Evolutionary conservation across 2,113 vertebrate species (phyloP).

Genomic region (Mastomys coucha): DNA sequence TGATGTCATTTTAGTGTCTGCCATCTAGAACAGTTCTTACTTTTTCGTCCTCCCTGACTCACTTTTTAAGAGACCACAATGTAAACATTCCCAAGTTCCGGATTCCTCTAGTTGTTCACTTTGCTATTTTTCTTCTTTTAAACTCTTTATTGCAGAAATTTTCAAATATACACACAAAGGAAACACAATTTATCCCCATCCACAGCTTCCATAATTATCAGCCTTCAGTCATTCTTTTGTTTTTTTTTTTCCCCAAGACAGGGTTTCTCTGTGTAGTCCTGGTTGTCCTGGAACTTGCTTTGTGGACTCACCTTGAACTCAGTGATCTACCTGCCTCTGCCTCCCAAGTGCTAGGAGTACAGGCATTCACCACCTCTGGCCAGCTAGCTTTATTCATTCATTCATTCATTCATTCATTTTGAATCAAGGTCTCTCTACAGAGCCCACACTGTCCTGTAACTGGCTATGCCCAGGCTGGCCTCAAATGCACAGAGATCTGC

Average conservation of each 20-base stretch:
- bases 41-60: not conserved
- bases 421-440: not conserved
- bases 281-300: not conserved
- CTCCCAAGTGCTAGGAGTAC: not conserved
- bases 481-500: not conserved
- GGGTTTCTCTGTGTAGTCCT: not conserved
- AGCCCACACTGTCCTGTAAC: not conserved
- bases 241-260: not conserved
- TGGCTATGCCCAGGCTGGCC: not conserved
- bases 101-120: not conserved
- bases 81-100: not conserved
- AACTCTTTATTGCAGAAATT: not conserved
- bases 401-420: not conserved
- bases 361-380: not conserved
- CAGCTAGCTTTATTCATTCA: not conserved
- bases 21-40: not conserved
- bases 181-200: not conserved
- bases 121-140: not conserved
- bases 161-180: not conserved
- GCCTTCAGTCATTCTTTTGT: not conserved
- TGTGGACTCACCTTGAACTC: not conserved
- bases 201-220: slow-evolving; percentile 7
- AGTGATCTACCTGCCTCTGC: not conserved
- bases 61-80: slow-evolving; percentile 30
- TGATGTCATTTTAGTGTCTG: not conserved